Evolutionary conservation across 2,797 vertebrate genomes (phyloP).

Genomic region (Anabacerthia variegaticeps): DNA sequence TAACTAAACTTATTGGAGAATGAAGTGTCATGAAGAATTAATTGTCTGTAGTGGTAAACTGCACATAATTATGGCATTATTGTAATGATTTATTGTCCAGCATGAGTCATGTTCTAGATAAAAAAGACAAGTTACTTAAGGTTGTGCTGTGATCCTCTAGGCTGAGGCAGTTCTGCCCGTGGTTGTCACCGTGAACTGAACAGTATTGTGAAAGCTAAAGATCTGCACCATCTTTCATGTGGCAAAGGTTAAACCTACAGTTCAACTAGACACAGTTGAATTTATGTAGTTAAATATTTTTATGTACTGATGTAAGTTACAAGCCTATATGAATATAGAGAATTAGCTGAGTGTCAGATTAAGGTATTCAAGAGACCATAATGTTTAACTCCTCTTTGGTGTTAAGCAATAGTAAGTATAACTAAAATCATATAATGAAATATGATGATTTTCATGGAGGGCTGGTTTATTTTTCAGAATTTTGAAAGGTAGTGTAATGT

Average conservation of each 20-base stretch:
- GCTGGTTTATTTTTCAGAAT: not conserved
- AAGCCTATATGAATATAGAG: not conserved
- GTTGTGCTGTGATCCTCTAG: not conserved
- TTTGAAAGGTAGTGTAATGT: not conserved
- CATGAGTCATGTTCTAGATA: not conserved
- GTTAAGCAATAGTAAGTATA: not conserved
- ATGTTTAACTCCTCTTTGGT: not conserved
- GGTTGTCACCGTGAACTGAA: not conserved
- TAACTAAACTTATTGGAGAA: not conserved
- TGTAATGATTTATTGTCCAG: not conserved
- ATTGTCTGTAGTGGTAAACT: not conserved
- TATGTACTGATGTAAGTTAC: not conserved
- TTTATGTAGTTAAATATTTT: not conserved
- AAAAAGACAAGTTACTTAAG: not conserved
- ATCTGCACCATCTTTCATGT: not conserved
- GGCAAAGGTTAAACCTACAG: not conserved
- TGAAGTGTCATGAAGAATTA: not conserved
- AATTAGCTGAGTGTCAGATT: not conserved
- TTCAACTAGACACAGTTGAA: not conserved
- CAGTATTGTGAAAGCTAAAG: not conserved
- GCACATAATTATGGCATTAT: not conserved
- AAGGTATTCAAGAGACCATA: not conserved
- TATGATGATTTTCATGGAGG: not conserved
- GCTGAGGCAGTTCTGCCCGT: not conserved
- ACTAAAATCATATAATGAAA: not conserved